These are phyloP conservation scores for Seira sanloemensis DNA, from an alignment of 2,888 invertebrate species.

Conservation along the genomic window DNA sequence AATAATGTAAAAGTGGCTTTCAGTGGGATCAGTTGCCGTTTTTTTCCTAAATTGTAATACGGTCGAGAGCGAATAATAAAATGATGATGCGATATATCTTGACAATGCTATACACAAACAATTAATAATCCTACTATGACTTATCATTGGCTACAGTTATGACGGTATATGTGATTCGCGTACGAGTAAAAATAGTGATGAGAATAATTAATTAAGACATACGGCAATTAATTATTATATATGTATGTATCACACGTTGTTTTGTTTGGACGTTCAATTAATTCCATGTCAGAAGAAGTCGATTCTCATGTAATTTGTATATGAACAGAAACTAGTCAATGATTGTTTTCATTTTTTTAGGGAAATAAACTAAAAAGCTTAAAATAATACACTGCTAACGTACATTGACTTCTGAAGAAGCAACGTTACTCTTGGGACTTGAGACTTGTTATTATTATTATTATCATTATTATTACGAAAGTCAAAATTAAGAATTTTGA, in stretches of 20 bases:
- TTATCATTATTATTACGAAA: neutral
- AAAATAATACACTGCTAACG: no score
- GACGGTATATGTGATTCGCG: neutral
- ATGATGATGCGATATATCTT: no score
- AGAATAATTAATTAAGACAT: constrained; percentile 2
- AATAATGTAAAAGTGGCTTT: constrained; percentile 34
- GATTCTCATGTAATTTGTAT: neutral
- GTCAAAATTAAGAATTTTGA: neutral
- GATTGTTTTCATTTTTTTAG: constrained; percentile 40
- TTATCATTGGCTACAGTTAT: neutral
- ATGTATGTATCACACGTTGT: constrained; percentile 35
- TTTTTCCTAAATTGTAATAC: neutral
- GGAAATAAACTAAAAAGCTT: constrained; percentile 19
- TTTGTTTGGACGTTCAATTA: constrained; percentile 50
- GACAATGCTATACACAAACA: neutral
- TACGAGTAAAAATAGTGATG: neutral
- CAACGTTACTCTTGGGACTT: no score
- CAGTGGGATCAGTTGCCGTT: constrained; percentile 58
- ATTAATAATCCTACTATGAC: neutral
- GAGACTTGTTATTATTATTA: neutral
- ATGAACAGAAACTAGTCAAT: constrained; percentile 51
- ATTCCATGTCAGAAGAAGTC: constrained; percentile 31
- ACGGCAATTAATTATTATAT: constrained; percentile 23
- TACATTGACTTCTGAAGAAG: no score
- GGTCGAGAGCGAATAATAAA: neutral